Evolutionary conservation across 2,888 invertebrate species (phyloP), one percentile per base, ranked within the genome.

Genomic region (Cistogaster globosa): DNA sequence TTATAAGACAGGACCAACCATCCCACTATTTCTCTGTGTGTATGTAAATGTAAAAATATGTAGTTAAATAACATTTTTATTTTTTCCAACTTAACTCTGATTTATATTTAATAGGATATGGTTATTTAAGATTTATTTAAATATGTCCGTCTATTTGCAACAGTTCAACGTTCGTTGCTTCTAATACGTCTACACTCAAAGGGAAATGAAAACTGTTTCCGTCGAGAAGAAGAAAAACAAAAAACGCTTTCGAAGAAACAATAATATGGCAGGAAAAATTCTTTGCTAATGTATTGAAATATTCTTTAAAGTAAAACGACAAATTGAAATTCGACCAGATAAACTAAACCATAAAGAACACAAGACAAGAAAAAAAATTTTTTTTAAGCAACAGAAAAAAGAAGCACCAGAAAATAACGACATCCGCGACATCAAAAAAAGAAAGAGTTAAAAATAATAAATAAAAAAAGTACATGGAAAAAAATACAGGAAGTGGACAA

Each of bases 131-230:
- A 78, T 75, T 78, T 78, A 78, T 78, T 78, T 78, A 69, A 76
- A 85, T 74, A 32, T 68, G n/a, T 55, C 16, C 18, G 8, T 48
- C 9, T 48, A 12, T 69, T 75, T 71, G 32, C 48, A 53, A 75
- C 58, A 71, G 82, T 79, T 81, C 69, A 85, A 85, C 48, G 75
- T 65, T 75, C 85, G 42, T 20, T 58, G 60, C 22, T 45, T 53
- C 84, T 81, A 82, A 82, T 79, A 78, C 82, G 81, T 77, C 80
- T 87, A 86, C 87, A 84, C 84, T 86, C 85, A 86, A 87, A 83
- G 90, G 90, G 90, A 90, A 90, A 90, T 91, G 91, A 90, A 90
- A 88, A 89, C 89, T 89, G 89, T 89, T 90, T 90, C 90, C 90
- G 90, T 87, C 85, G 20, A 69, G 8, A 38, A 32, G n/a, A 51